Evolutionary conservation across 1,140 invertebrate species (phyloP).

Genomic region (Temnothorax longispinosus): DNA sequence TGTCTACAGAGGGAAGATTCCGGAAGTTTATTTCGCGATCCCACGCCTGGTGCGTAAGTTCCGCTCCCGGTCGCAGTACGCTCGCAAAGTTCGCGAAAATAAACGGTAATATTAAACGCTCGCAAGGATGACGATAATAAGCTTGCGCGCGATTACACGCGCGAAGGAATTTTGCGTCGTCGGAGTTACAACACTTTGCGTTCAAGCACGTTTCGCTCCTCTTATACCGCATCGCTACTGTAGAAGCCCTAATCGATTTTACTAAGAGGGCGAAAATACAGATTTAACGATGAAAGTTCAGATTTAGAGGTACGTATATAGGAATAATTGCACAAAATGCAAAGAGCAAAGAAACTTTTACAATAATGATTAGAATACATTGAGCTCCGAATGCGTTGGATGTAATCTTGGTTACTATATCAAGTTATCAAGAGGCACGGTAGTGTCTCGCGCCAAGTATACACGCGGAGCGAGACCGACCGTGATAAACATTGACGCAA

Average conservation of each 20-base stretch:
- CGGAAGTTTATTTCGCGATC: constrained; percentile 16
- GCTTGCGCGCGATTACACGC: constrained; percentile 27
- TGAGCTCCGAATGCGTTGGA: too few relatives aligned
- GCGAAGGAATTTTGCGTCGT: constrained; percentile 13
- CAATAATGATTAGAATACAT: background rate
- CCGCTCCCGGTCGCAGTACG: background rate
- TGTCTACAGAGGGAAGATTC: background rate
- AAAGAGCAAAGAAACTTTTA: background rate
- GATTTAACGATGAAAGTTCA: background rate
- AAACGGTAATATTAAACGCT: background rate
- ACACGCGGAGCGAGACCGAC: too few relatives aligned
- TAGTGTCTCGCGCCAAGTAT: too few relatives aligned
- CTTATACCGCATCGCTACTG: background rate
- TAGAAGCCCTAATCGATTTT: background rate
- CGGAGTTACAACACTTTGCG: background rate
- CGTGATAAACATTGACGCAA: too few relatives aligned
- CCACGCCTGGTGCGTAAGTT: background rate
- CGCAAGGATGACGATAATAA: constrained; percentile 23
- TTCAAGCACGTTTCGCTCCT: background rate
- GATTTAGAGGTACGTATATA: background rate
- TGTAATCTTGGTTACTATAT: too few relatives aligned
- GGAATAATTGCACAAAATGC: background rate
- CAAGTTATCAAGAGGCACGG: too few relatives aligned
- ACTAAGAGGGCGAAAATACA: background rate
- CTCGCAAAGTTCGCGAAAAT: background rate